Conservation (phyloP, 2,888 invertebrate genomes). For the Lysandra coridon region DNA sequence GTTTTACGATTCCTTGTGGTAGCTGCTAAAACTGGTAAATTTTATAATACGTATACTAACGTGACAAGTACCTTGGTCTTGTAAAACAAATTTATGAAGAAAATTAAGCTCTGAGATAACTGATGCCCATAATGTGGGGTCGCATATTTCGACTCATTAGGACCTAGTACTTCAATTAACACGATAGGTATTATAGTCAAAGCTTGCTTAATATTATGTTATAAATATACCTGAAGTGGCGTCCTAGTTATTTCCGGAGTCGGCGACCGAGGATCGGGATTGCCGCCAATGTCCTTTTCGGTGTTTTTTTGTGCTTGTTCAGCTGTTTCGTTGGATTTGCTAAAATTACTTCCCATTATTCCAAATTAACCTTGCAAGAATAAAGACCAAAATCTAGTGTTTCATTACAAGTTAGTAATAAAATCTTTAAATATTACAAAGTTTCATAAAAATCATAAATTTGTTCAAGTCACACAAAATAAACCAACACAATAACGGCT, state of each 20-base stretch:
- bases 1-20: background rate
- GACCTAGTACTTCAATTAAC: too few species aligned
- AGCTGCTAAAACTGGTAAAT: background rate
- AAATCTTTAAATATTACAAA: slow-evolving; percentile 21
- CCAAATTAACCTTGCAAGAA: background rate
- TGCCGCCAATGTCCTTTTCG: slow-evolving; percentile 54
- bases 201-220: background rate
- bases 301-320: slow-evolving; percentile 51
- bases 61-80: too few species aligned
- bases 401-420: background rate
- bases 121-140: background rate
- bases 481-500: slow-evolving; percentile 56
- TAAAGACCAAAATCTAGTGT: background rate
- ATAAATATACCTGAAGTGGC: slow-evolving; percentile 76
- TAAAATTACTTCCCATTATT: slow-evolving; percentile 70
- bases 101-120: background rate
- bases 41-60: too few species aligned
- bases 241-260: slow-evolving; percentile 81
- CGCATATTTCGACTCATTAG: too few species aligned
- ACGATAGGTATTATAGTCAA: background rate
- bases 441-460: slow-evolving; percentile 27
- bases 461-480: slow-evolving; percentile 47
- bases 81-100: background rate
- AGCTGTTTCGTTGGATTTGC: slow-evolving; percentile 61
- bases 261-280: slow-evolving; percentile 81